Base-by-base conservation (phyloP, 2,113 vertebrate species). In the Dunckerocampus dactyliophorus region DNA sequence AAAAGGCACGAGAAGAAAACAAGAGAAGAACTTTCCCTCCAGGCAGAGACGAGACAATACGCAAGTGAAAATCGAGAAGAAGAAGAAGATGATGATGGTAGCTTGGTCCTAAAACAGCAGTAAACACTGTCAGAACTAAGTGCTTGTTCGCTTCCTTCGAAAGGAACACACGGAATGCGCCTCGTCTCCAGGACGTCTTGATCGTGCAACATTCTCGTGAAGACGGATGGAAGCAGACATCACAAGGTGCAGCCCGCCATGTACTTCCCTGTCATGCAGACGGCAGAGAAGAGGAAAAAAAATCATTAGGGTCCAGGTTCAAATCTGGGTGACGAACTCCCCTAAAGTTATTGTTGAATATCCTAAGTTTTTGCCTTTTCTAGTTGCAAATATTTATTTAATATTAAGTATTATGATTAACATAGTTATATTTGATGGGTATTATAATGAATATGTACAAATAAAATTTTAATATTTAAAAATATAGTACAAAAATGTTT, bases 191-290 rank as follows among this genome's bases (percentile, higher is more conserved):
- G 6, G 24, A 51, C 58, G 6, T 43, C 39, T 43, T 43, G 12
- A 43, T 13, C 12, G 12, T 43, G 39, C 7, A 3, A 43, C 3
- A 43, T 43, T 53, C 20, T 47, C 15, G 13, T 22, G 7, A 47
- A 43, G 39, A 14, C 4, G 39, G 39, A 43, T 43, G 39, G 13
- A 43, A 43, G 39, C 39, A 12, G 12, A 12, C 11, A 42, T 43
- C 81, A 92, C 80, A 91, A 43, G 16, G 87, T 88, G 77, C 91
- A 91, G 65, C 88, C 86, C 0, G 89, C 91, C 87, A 92, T 88
- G 73, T 92, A 92, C 77, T 91, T 92, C 63, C 91, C 91, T 92
- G 83, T 49, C 37, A 19, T 31, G 10, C 10, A 37, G 28, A 55
- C 28, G 5, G 19, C 21, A 45, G 7, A 34, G 31, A 13, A 46